These are phyloP conservation scores for Trichogramma evanescens DNA, from an alignment of 2,888 invertebrate species.

Conservation along the genomic window DNA sequence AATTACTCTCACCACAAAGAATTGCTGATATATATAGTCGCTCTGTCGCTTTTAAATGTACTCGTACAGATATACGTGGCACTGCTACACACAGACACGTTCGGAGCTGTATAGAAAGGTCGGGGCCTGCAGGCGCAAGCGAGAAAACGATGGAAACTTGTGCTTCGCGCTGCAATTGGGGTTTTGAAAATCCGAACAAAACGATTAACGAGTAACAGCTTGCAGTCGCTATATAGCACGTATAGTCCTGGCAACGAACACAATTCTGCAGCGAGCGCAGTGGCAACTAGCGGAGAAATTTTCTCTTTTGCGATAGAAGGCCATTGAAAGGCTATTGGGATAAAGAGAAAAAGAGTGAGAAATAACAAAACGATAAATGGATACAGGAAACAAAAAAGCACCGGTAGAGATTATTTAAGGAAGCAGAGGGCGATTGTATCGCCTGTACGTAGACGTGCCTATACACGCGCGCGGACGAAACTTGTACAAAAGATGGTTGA, in stretches of 20 bases:
- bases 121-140: not conserved
- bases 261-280: conserved; percentile 11
- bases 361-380: not conserved
- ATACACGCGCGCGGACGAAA: conserved; percentile 1
- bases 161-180: not conserved
- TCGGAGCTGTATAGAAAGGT: not conserved
- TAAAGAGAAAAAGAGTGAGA: not conserved
- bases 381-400: not conserved
- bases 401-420: too few species aligned
- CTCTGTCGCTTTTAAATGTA: not conserved
- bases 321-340: not conserved
- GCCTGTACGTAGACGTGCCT: not conserved
- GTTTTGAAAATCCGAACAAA: conserved; percentile 21
- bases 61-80: too few species aligned
- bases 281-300: not conserved
- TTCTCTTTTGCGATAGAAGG: not conserved
- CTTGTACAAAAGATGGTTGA: not conserved
- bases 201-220: conserved; percentile 25
- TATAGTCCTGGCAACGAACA: conserved; percentile 11
- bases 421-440: too few species aligned
- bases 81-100: too few species aligned
- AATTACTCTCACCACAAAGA: not conserved
- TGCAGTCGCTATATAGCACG: conserved; percentile 16
- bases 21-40: not conserved
- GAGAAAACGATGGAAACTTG: conserved; percentile 12